Evolutionary conservation across 2,888 invertebrate species (phyloP).

Genomic region (Drosophila greeni): DNA sequence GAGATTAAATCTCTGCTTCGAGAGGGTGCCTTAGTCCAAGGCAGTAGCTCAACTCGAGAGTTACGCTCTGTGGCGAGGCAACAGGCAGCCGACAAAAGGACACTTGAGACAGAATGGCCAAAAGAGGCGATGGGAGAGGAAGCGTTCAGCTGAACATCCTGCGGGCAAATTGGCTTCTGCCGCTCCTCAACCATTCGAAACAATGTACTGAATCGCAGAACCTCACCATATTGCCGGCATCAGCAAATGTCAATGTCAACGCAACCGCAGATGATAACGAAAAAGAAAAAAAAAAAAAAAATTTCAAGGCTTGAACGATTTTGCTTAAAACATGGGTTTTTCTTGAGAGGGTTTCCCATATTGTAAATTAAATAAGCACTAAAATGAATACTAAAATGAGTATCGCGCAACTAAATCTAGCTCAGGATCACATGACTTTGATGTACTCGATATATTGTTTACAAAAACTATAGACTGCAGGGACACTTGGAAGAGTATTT

Average conservation of each 20-base stretch:
- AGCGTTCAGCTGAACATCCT: conserved; percentile 61
- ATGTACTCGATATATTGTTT: neutral
- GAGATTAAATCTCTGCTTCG: conserved; percentile 9
- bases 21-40: conserved; percentile 16
- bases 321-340: neutral
- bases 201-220: conserved; percentile 21
- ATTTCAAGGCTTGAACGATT: conserved; percentile 41
- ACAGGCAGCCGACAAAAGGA: conserved; percentile 60
- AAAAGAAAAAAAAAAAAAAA: conserved; percentile 17
- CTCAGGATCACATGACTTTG: neutral
- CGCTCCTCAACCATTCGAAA: neutral
- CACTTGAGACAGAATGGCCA: conserved; percentile 62
- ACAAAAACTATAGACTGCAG: neutral
- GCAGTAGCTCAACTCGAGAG: conserved; percentile 22
- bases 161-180: conserved; percentile 42
- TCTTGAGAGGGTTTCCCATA: neutral
- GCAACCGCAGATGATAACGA: conserved; percentile 32
- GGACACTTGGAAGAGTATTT: neutral
- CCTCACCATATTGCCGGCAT: conserved; percentile 43
- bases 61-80: conserved; percentile 26
- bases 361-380: neutral
- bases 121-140: conserved; percentile 21
- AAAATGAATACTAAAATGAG: neutral
- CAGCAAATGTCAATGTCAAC: conserved; percentile 75
- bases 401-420: neutral